Evolutionary conservation across 1,140 invertebrate species (phyloP), one percentile per base, ranked within the genome.

Genomic region (Pygmarrhopalites habei): DNA sequence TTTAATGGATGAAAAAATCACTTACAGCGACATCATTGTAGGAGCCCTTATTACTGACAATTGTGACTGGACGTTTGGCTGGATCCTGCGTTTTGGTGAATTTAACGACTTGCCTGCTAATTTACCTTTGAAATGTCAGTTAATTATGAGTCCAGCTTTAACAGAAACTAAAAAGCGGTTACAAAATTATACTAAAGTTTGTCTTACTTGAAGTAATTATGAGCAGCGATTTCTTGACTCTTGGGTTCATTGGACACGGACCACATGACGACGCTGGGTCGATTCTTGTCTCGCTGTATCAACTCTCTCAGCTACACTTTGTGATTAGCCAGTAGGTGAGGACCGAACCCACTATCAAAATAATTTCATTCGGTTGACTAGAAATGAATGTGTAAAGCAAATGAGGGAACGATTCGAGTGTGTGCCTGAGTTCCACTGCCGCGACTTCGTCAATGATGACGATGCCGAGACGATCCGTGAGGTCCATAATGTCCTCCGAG

Each of bases 231-330:
- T 25, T 81, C 73, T 41, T 83, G 79, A 0, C 88, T 87, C 53
- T 84, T 78, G 0, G 94, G 93, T 75, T 98, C 94, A 79, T 98
- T 98, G 1, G 92, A 89, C 56, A 96, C 85, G 7, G 93, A 97
- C 95, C 95, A 98, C 83, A 95, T 89, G 47, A 97, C 83, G 19
- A 96, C 92, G 60, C 88, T 87, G 0, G 94, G 92, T 67, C 90
- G 83, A 79, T 97, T 97, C 73, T 95, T 95, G 76, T 98, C 95
- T 51, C 94, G 80, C 57, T 85, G 82, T 28, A 95, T 86, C 29
- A 98, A 77, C 76, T 97, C 89, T 1, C 83, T 84, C 72, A 97
- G 77, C 0, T 90, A 88, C 23, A 84, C 78, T 72, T 87, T 87
- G 74, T 98, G 94, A 62, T 88, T 90, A 1, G 79, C 73, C 44